phyloP scores from a whole-genome alignment of 2,797 vertebrate genomes.

The Macrochelys suwanniensis region DNA sequence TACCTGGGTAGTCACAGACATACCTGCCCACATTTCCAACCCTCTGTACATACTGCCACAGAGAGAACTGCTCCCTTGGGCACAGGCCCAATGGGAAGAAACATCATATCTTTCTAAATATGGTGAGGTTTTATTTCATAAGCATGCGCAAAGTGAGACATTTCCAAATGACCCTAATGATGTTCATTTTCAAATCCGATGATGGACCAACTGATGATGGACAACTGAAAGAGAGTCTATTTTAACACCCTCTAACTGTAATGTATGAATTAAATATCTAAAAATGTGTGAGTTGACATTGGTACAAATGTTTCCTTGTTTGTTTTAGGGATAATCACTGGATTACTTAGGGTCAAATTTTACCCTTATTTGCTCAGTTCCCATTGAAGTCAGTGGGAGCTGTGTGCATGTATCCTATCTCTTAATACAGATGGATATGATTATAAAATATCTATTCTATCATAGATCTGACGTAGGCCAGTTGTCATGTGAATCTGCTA shows the following conservation, averaged over 20 bases:
- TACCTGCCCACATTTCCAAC: fast-evolving
- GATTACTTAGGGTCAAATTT: slow-evolving; percentile 57
- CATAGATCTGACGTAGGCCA: neutral
- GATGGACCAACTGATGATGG: slow-evolving; percentile 55
- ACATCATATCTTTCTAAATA: slow-evolving; percentile 16
- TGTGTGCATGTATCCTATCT: fast-evolving
- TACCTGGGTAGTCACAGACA: neutral
- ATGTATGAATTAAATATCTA: slow-evolving; percentile 4
- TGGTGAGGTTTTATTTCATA: slow-evolving; percentile 16
- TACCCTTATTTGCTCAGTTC: slow-evolving; percentile 16
- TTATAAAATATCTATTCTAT: slow-evolving; percentile 2
- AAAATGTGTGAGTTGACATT: slow-evolving; percentile 9
- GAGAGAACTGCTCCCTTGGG: neutral
- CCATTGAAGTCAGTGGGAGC: neutral
- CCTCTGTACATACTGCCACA: neutral
- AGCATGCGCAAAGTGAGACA: neutral
- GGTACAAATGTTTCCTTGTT: slow-evolving; percentile 47
- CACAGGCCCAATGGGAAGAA: neutral
- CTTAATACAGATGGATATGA: neutral
- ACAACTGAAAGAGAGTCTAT: slow-evolving; percentile 43
- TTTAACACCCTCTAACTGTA: slow-evolving; percentile 44
- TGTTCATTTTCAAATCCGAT: neutral
- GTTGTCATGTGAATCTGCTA: slow-evolving; percentile 30
- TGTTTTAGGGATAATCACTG: slow-evolving; percentile 30
- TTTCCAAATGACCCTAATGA: slow-evolving; percentile 47